Percentiles rank a stretch among this genome's conserved stretches.
phyloP scores from a whole-genome alignment of 2,797 vertebrate species.

The Sebastes taczanowskii region DNA sequence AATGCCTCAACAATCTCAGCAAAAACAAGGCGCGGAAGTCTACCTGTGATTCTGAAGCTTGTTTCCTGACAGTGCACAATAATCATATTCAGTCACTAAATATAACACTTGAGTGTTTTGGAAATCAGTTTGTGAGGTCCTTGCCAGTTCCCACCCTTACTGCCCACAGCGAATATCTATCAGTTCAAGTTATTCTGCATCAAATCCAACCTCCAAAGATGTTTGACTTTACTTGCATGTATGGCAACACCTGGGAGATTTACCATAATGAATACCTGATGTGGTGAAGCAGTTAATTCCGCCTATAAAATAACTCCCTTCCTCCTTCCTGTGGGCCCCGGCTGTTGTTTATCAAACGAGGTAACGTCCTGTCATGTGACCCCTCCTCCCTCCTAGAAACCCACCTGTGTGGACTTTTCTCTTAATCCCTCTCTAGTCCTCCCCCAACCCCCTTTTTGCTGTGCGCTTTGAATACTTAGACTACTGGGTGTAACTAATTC shows the following conservation, averaged over 20 bases:
- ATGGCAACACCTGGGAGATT: conserved; percentile 75
- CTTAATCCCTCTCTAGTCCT: conserved; percentile 75
- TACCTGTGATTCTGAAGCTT: not conserved
- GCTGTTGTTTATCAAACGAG: conserved; percentile 82
- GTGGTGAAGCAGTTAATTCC: conserved; percentile 70
- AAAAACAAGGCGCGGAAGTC: not conserved
- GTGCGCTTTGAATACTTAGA: conserved; percentile 82
- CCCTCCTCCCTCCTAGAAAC: conserved; percentile 62
- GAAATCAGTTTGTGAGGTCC: not conserved
- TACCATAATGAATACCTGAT: conserved; percentile 78
- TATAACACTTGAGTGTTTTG: not conserved
- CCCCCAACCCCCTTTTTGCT: conserved; percentile 18
- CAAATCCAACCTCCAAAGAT: conserved; percentile 39
- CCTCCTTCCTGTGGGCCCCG: conserved; percentile 77
- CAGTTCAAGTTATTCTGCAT: conserved; percentile 22
- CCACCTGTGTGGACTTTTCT: conserved; percentile 86
- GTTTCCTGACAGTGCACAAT: not conserved
- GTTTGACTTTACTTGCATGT: conserved; percentile 44
- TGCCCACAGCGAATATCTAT: conserved; percentile 1
- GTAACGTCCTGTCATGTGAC: conserved; percentile 85
- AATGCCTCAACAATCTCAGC: not conserved
- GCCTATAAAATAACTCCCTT: conserved; percentile 79
- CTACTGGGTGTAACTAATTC: conserved; percentile 89
- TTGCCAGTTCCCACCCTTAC: not conserved
- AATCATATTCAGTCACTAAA: not conserved